Percentiles rank a stretch among this genome's conserved stretches.
phyloP scores from a whole-genome alignment of 2,113 vertebrate species.

The Martes martes region DNA sequence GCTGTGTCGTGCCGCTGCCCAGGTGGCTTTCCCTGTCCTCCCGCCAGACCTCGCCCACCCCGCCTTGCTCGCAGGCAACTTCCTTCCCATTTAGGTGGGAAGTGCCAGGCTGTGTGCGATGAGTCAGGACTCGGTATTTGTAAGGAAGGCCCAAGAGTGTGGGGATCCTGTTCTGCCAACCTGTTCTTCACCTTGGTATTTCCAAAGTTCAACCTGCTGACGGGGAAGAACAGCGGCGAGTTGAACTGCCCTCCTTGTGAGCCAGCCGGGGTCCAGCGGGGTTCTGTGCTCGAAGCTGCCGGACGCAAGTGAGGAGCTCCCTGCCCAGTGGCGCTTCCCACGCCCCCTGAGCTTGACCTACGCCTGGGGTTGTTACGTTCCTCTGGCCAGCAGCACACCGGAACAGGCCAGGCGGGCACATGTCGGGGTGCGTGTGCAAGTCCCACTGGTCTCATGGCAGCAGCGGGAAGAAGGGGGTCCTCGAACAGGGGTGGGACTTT shows the following conservation, averaged over 20 bases:
- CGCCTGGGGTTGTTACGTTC: neutral
- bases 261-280: no score
- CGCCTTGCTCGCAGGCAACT: neutral
- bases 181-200: neutral
- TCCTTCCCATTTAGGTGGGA: neutral
- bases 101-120: neutral
- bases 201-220: neutral
- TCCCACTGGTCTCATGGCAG: neutral
- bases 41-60: neutral
- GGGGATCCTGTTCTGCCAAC: neutral
- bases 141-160: neutral
- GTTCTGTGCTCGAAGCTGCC: neutral
- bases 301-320: neutral
- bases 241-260: neutral
- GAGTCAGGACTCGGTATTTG: neutral
- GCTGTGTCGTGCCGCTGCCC: no score
- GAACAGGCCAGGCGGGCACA: neutral
- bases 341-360: rapidly evolving
- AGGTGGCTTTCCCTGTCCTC: no score
- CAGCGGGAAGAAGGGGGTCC: neutral
- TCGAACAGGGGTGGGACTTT: neutral
- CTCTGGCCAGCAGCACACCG: neutral
- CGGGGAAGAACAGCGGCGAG: neutral
- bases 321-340: neutral
- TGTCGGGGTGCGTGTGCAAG: neutral